Percentiles rank a stretch among this genome's conserved stretches.
Conservation (phyloP, 2,113 vertebrate species). For the Seriola dumerili region DNA sequence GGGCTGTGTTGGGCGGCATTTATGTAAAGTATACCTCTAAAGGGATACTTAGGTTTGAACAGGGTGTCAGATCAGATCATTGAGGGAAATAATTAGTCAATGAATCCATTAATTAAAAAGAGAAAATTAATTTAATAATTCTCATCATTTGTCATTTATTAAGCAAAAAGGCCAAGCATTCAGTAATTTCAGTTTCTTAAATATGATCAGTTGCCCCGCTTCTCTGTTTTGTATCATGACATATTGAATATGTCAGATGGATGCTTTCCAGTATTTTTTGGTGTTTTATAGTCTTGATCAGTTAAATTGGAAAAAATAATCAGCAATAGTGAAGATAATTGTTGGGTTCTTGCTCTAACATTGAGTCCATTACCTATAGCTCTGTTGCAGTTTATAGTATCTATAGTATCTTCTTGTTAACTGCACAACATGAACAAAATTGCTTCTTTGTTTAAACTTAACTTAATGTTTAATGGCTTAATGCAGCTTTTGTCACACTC, state of each 20-base stretch:
- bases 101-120: background rate
- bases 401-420: background rate
- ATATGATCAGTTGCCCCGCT: background rate
- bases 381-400: background rate
- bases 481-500: background rate
- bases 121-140: too few species aligned
- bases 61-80: background rate
- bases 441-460: background rate
- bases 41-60: background rate
- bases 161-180: background rate
- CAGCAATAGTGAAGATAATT: background rate
- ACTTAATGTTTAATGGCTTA: background rate
- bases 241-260: background rate
- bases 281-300: background rate
- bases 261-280: background rate
- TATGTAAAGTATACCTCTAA: conserved; percentile 1
- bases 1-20: background rate
- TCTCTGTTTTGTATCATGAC: background rate
- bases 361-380: background rate
- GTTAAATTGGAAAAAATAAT: background rate
- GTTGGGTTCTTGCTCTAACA: background rate
- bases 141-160: background rate
- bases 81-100: background rate
- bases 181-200: background rate
- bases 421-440: background rate